Evolutionary conservation across 2,888 invertebrate genomes (phyloP).

Genomic region (Alitta virens): DNA sequence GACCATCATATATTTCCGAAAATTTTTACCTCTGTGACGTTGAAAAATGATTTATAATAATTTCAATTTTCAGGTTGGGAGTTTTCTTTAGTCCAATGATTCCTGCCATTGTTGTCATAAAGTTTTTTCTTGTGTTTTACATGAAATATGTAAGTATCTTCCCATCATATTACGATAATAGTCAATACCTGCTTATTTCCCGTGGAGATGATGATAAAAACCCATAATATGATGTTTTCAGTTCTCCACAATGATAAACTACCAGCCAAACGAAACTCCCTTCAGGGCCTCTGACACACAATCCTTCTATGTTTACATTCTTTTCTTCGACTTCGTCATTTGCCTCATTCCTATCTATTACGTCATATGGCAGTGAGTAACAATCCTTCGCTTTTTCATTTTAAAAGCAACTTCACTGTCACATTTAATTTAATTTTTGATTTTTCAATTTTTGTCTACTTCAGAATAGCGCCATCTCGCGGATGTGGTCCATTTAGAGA

Average conservation of each 20-base stretch:
- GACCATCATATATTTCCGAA: no score
- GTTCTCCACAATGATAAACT: conserved; percentile 39
- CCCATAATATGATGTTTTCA: no score
- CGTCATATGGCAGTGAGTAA: conserved; percentile 39
- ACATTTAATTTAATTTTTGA: no score
- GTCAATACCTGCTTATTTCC: no score
- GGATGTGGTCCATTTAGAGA: conserved; percentile 50
- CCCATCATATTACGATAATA: no score
- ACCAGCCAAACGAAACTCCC: conserved; percentile 36
- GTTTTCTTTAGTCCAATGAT: conserved; percentile 15
- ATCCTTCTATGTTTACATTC: conserved; percentile 45
- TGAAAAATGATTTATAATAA: no score
- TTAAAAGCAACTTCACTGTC: no score
- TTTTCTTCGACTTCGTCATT: conserved; percentile 42
- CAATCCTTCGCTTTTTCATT: neutral
- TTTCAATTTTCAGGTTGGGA: conserved; percentile 5
- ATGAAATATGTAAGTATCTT: conserved; percentile 18
- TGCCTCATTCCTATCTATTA: conserved; percentile 45
- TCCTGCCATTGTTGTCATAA: conserved; percentile 9
- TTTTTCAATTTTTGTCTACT: conserved; percentile 2
- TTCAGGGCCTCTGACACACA: conserved; percentile 40
- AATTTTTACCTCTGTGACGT: no score
- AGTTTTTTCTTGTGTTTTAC: conserved; percentile 12
- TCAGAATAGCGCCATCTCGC: conserved; percentile 40
- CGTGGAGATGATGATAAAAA: no score